phyloP scores from a whole-genome alignment of 2,113 vertebrate species.

The Laticauda colubrina region DNA sequence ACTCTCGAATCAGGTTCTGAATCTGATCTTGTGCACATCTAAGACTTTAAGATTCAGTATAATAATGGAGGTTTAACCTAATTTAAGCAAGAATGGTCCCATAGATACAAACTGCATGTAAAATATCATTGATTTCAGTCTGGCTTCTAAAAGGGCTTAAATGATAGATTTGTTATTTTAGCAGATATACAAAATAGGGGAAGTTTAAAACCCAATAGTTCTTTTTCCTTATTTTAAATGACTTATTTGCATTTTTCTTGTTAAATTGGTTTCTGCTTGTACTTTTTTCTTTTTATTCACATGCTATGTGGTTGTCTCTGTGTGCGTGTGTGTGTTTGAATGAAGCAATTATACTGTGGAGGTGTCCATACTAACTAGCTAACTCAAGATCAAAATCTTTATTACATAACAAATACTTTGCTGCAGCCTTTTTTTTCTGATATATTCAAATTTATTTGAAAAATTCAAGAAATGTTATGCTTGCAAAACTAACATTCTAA shows the following conservation, averaged over 20 bases:
- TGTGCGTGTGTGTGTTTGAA: neutral
- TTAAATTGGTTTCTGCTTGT: neutral
- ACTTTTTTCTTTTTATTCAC: neutral
- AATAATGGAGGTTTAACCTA: neutral
- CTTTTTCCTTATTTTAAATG: neutral
- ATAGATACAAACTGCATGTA: neutral
- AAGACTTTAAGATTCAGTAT: neutral
- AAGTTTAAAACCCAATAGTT: neutral
- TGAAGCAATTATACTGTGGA: neutral
- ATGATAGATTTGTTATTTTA: neutral
- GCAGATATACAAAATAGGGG: neutral
- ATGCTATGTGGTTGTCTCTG: neutral
- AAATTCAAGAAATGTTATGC: neutral
- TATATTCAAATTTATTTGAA: neutral
- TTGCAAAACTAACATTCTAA: neutral
- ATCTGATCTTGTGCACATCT: neutral
- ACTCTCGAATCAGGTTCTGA: neutral
- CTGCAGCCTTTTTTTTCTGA: neutral
- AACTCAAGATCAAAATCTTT: neutral
- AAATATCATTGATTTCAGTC: neutral
- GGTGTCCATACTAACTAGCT: neutral
- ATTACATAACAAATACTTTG: neutral
- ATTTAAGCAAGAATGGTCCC: neutral
- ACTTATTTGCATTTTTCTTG: neutral
- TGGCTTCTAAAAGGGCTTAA: neutral